Base-by-base conservation (phyloP, 2,888 invertebrate genomes). In the Drosophila ezoana region DNA sequence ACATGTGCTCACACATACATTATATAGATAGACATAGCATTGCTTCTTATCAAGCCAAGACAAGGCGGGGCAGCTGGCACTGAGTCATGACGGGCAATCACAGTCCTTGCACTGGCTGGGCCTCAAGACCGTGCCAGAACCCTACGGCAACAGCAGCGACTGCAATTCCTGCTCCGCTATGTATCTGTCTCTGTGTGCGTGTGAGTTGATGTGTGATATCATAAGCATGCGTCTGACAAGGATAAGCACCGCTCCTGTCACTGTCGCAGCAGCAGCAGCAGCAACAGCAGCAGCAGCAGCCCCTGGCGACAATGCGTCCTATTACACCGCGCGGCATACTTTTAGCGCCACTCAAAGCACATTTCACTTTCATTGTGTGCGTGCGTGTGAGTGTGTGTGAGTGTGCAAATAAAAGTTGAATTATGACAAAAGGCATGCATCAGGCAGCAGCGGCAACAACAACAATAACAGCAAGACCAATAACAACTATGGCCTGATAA, bases 271-370 rank as follows among this genome's bases (percentile, higher is more conserved):
- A 59, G 64, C 54, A 57, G 23, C 20, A 37, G 18, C 38, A 49
- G 35, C 35, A 14, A 5, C 9, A 13, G 20, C 37, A n/a, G 40
- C 6, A 23, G 53, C n/a, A 35, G 20, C 20, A 43, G 35, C 18
- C n/a, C 58, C 67, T 52, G 67, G 69, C 65, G 76, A 49, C 79
- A 73, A 79, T 73, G 80, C 78, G 70, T 74, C 85, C 81, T 81
- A 87, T 85, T 85, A 85, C 87, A 87, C 75, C 76, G 66, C 68
- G 77, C 79, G 80, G 85, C 85, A 87, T 85, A 87, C 85, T 87
- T 79, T 81, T 78, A 87, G 76, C 79, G 85, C 82, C 82, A 87
- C 81, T 85, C 81, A 72, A 70, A 65, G 72, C 68, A 72, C 72
- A 72, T 84, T 80, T 81, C 72, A 63, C 76, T 72, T 63, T 67